These are phyloP conservation scores for Cuculus canorus DNA, from an alignment of 2,797 vertebrate genomes.

Conservation along the genomic window DNA sequence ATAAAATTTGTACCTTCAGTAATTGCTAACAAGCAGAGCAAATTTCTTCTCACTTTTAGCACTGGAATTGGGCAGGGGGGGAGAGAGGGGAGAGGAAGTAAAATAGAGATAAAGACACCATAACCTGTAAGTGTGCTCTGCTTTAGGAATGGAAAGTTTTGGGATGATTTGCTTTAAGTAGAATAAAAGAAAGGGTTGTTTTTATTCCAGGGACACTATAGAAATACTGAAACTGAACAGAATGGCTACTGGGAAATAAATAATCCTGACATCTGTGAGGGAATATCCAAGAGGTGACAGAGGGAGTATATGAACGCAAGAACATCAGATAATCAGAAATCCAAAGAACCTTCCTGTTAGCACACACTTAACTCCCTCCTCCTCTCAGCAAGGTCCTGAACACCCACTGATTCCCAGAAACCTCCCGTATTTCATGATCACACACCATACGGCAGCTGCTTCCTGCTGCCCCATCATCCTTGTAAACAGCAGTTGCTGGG, in stretches of 20 bases:
- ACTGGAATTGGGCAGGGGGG: background rate
- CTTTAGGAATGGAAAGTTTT: background rate
- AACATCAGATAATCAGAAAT: background rate
- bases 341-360: slow-evolving; percentile 25
- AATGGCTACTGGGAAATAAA: background rate
- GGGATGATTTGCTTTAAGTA: background rate
- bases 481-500: background rate
- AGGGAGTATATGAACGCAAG: background rate
- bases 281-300: slow-evolving; percentile 24
- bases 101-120: background rate
- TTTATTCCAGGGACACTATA: background rate
- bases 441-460: background rate
- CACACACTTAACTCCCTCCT: background rate
- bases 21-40: background rate
- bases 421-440: background rate
- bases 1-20: background rate
- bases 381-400: background rate
- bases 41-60: background rate
- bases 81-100: background rate
- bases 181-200: background rate
- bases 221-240: background rate
- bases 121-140: background rate
- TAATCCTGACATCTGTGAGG: background rate
- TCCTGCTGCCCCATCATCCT: background rate
- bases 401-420: slow-evolving; percentile 24